These are phyloP conservation scores for Sapayoa aenigma DNA, from an alignment of 2,113 vertebrate species.

Conservation along the genomic window DNA sequence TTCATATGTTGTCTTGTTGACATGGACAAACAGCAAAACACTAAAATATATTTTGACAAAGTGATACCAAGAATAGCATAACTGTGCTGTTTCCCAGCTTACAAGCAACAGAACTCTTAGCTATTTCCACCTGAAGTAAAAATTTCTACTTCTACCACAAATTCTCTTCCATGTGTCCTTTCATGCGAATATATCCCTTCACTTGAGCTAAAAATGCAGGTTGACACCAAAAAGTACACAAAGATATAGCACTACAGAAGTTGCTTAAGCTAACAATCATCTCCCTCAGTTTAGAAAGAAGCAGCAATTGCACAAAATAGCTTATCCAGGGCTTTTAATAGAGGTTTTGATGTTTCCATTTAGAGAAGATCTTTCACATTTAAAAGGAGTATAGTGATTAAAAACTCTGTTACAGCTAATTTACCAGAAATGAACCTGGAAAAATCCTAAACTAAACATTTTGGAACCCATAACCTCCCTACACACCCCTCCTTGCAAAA, in stretches of 20 bases:
- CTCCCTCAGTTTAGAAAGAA: not conserved
- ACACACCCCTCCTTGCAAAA: not conserved
- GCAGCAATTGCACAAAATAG: not conserved
- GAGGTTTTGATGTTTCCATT: not conserved
- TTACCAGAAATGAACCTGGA: not conserved
- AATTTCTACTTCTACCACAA: not conserved
- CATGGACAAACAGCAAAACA: not conserved
- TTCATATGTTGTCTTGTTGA: not conserved
- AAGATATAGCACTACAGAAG: not conserved
- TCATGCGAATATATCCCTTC: not conserved
- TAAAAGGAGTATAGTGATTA: not conserved
- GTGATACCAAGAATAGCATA: not conserved
- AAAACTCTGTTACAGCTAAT: not conserved
- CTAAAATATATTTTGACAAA: not conserved
- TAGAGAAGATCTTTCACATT: not conserved
- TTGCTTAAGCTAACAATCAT: not conserved
- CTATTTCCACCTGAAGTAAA: not conserved
- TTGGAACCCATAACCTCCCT: not conserved
- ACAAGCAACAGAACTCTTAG: not conserved
- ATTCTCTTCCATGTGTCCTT: not conserved
- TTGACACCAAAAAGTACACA: not conserved
- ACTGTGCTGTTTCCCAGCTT: not conserved
- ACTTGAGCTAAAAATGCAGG: not conserved
- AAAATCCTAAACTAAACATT: not conserved
- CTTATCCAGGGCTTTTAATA: not conserved